Evolutionary conservation across 2,113 vertebrate genomes (phyloP).

Genomic region (Psilopsiagon aurifrons): DNA sequence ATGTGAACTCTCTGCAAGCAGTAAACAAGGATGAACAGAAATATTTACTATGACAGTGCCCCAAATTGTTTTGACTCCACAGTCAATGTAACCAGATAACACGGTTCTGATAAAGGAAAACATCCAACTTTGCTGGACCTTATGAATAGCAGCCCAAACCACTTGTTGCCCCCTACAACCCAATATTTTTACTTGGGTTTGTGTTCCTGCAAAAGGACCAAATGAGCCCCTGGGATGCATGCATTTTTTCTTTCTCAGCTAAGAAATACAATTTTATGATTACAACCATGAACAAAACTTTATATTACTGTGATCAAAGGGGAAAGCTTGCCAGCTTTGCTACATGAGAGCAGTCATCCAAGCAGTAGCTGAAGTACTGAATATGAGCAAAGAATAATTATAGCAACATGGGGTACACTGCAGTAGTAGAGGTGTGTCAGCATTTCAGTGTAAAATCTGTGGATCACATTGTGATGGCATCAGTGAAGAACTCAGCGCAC

Average conservation of each 20-base stretch:
- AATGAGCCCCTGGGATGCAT: not conserved
- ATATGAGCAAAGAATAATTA: not conserved
- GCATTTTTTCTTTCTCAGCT: not conserved
- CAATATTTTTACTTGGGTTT: not conserved
- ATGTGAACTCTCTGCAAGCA: not conserved
- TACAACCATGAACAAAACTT: not conserved
- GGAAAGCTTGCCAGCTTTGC: not conserved
- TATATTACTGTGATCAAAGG: not conserved
- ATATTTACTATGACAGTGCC: not conserved
- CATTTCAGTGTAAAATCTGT: not conserved
- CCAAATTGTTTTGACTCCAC: not conserved
- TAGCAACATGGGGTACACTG: not conserved
- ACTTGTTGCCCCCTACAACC: not conserved
- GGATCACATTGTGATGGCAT: not conserved
- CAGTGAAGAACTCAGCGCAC: not conserved
- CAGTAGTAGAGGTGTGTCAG: not conserved
- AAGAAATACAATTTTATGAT: not conserved
- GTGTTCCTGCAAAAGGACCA: not conserved
- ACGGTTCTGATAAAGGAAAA: not conserved
- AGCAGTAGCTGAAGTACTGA: not conserved
- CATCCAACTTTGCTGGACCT: not conserved
- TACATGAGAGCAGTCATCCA: not conserved
- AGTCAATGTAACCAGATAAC: not conserved
- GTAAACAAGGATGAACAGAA: not conserved
- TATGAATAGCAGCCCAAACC: not conserved